phyloP scores from a whole-genome alignment of 2,113 vertebrate species.

The Pterocles orientalis region DNA sequence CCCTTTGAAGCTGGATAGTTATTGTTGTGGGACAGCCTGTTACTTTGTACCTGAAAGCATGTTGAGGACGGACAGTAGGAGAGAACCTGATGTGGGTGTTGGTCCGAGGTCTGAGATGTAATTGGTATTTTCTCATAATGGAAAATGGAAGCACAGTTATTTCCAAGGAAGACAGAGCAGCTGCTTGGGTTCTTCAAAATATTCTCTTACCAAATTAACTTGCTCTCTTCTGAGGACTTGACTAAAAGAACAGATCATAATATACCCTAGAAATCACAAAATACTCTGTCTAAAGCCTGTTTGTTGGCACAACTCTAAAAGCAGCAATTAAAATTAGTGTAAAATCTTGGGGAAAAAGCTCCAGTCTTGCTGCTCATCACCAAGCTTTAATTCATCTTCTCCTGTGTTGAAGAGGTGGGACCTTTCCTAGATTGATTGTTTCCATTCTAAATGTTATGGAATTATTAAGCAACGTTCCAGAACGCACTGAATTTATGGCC shows the following conservation, averaged over 20 bases:
- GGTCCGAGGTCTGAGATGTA: not conserved
- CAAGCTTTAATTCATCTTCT: not conserved
- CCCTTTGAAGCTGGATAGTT: not conserved
- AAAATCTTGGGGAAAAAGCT: not conserved
- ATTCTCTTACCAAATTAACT: not conserved
- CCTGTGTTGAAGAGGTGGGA: not conserved
- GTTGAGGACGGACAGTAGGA: not conserved
- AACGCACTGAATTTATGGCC: constrained; percentile 22
- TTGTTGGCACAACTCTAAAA: not conserved
- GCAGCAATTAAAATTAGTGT: not conserved
- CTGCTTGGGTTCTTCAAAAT: not conserved
- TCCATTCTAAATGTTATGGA: constrained; percentile 39
- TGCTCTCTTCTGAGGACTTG: not conserved
- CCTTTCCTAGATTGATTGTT: constrained; percentile 21
- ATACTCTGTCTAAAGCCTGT: not conserved
- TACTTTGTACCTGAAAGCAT: not conserved
- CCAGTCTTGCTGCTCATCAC: not conserved
- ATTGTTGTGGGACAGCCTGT: not conserved
- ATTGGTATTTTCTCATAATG: not conserved
- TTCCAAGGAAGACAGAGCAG: not conserved
- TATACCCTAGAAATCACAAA: not conserved
- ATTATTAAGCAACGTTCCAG: constrained; percentile 33
- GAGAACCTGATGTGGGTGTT: not conserved
- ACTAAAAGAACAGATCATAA: not conserved
- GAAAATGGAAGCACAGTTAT: not conserved